phyloP scores from a whole-genome alignment of 1,140 invertebrate genomes.

The Nephotettix cincticeps region DNA sequence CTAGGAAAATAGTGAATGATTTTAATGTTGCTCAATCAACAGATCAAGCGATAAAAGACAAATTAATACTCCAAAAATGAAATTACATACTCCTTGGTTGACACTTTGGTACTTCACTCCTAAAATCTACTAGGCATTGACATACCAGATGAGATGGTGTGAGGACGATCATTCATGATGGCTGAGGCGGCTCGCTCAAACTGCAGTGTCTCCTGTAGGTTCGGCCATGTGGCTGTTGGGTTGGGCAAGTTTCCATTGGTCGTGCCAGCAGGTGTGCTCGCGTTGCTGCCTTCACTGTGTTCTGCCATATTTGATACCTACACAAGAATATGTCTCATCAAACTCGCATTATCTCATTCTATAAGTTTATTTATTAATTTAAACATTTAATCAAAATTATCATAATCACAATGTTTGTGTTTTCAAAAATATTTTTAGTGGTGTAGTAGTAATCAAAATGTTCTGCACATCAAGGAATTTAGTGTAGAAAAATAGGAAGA shows the following conservation, averaged over 20 bases:
- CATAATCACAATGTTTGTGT: background rate
- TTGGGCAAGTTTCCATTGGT: constrained; percentile 49
- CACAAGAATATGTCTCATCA: too few relatives aligned
- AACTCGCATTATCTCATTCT: background rate
- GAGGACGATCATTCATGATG: constrained; percentile 79
- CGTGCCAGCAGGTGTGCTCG: constrained; percentile 51
- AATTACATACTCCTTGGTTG: too few relatives aligned
- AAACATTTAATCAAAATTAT: background rate
- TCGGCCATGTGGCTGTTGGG: constrained; percentile 77
- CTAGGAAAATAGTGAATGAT: too few relatives aligned
- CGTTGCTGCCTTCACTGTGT: constrained; percentile 51
- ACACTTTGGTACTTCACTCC: too few relatives aligned
- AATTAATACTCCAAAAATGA: too few relatives aligned
- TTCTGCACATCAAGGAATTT: too few relatives aligned
- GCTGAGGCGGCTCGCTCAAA: constrained; percentile 71
- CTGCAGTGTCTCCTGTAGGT: constrained; percentile 73
- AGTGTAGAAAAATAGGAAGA: too few relatives aligned
- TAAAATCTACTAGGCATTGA: too few relatives aligned
- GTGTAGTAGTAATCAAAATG: too few relatives aligned
- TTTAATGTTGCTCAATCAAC: too few relatives aligned
- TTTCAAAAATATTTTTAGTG: too few relatives aligned
- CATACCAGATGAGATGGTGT: constrained; percentile 83
- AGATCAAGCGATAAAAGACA: too few relatives aligned
- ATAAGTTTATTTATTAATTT: background rate
- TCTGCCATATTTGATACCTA: constrained; percentile 58